Evolutionary conservation across 2,797 vertebrate genomes (phyloP).

Genomic region (Ceyx erithaca): DNA sequence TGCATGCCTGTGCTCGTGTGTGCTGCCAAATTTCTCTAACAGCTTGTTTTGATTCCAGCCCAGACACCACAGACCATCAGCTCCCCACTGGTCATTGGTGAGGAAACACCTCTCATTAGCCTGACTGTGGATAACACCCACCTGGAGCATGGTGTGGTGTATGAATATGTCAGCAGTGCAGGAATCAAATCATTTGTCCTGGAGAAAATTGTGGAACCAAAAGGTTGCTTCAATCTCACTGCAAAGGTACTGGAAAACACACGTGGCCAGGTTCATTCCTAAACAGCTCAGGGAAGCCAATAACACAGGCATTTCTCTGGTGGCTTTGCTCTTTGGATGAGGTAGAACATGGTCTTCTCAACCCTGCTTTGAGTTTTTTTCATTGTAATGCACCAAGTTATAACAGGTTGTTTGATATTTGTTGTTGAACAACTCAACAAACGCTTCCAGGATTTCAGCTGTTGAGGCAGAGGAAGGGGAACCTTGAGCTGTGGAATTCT

Average conservation of each 20-base stretch:
- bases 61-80: not conserved
- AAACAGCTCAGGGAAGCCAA: not conserved
- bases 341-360: not conserved
- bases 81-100: slow-evolving; percentile 73
- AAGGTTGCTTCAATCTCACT: slow-evolving; percentile 90
- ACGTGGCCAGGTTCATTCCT: not conserved
- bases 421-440: not conserved
- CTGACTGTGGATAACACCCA: slow-evolving; percentile 93
- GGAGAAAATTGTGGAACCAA: slow-evolving; percentile 94
- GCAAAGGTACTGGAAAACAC: slow-evolving; percentile 84
- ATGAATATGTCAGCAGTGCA: slow-evolving; percentile 92
- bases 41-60: slow-evolving; percentile 23
- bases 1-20: not conserved
- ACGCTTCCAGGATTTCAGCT: not conserved
- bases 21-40: not conserved
- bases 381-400: not conserved
- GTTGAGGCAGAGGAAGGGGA: not conserved
- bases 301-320: not conserved
- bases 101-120: slow-evolving; percentile 85
- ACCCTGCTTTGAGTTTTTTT: not conserved
- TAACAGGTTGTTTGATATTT: not conserved
- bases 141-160: slow-evolving; percentile 93
- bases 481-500: not conserved
- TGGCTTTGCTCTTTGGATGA: not conserved
- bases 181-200: slow-evolving; percentile 93